Evolutionary conservation across 2,113 vertebrate genomes (phyloP), one percentile per base, ranked within the genome.

Genomic region (Corythaixoides concolor): DNA sequence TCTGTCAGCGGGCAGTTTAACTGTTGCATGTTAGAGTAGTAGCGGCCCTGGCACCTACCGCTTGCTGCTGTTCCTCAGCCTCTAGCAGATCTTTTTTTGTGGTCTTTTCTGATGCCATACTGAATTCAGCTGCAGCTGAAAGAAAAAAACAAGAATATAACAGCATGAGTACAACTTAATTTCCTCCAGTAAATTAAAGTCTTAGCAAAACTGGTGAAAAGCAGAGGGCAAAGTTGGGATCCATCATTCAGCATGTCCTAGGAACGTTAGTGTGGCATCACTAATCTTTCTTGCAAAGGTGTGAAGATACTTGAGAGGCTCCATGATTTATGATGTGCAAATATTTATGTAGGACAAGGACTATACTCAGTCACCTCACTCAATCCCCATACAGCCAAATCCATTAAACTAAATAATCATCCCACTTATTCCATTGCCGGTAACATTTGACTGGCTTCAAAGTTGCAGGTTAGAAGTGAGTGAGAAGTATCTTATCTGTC

Each of bases 31-130:
- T n/a, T 18, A 3, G 27, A 64, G 37, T 8, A 16, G 5, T 17
- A 11, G 27, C 69, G 52, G 37, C 32, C 26, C 50, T 39, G 47
- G 79, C 53, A 96, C 97, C 72, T 96, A 97, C 97, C 91, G 0
- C 94, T 63, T 70, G 85, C 63, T 85, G 94, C 87, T 95, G 86
- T 60, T 95, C 96, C 94, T 95, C 92, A 53, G 91, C 63, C 73
- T 94, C 85, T 6, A 70, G 72, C 45, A 50, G 43, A 1, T 89
- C 92, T 19, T 72, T 64, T 26, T 27, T 79, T 10, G 93, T 55
- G 67, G 24, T 69, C 81, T 91, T 88, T 35, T 72, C 85, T 53
- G 95, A 94, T 30, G 95, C 97, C 95, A 97, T 97, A 1, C 27
- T 85, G 69, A 80, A 56, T 52, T 85, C 66, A 56, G 9, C 80